Percentiles rank a stretch among this genome's conserved stretches.
Conservation (phyloP, 2,888 invertebrate genomes). For the Lasius platythorax region DNA sequence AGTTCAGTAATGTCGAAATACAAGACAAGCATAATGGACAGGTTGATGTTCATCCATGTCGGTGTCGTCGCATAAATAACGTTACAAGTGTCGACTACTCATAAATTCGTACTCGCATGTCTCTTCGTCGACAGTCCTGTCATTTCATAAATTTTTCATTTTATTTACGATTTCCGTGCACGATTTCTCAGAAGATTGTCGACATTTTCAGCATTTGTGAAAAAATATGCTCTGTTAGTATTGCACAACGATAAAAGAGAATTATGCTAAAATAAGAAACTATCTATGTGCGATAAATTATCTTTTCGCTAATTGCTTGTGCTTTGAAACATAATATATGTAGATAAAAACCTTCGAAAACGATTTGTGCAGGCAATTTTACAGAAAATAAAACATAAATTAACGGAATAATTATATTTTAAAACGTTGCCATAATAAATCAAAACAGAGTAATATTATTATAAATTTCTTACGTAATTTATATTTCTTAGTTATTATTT, state of each 20-base stretch:
- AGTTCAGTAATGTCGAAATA: constrained; percentile 21
- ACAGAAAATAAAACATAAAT: background rate
- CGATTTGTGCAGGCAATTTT: background rate
- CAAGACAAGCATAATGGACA: constrained; percentile 35
- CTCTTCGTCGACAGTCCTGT: constrained; percentile 39
- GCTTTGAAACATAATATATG: background rate
- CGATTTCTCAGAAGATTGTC: background rate
- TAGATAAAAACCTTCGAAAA: background rate
- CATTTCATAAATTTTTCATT: constrained; percentile 63
- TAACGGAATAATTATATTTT: background rate
- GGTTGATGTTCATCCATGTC: constrained; percentile 54
- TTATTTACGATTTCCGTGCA: background rate
- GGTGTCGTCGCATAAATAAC: constrained; percentile 59
- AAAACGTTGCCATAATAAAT: background rate
- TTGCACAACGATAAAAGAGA: background rate
- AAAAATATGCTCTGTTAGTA: background rate
- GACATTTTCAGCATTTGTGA: background rate
- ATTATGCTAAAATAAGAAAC: background rate
- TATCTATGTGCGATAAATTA: background rate
- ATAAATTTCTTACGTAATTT: background rate
- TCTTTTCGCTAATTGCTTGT: background rate
- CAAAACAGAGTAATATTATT: background rate
- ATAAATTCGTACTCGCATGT: constrained; percentile 70
- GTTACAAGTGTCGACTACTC: constrained; percentile 74
- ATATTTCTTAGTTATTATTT: background rate